Percentiles rank a stretch among this genome's conserved stretches.
These are phyloP conservation scores for Vandiemenella viatica DNA, from an alignment of 2,888 invertebrate genomes.

Conservation along the genomic window DNA sequence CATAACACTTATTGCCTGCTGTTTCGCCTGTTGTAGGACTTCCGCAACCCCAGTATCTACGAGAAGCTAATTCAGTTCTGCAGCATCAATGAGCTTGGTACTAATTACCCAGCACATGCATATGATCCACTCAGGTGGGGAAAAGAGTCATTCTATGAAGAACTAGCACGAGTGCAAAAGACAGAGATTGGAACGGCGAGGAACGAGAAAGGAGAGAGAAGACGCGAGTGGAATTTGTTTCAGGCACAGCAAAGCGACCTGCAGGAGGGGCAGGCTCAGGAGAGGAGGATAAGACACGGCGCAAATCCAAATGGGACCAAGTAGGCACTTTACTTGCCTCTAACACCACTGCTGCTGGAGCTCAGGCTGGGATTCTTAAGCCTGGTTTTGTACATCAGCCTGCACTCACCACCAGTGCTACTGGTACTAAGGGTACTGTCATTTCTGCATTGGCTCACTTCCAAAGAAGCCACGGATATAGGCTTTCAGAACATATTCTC, in stretches of 20 bases:
- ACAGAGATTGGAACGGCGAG: conserved; percentile 79
- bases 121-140: conserved; percentile 89
- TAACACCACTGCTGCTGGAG: conserved; percentile 13
- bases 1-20: no score
- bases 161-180: conserved; percentile 77
- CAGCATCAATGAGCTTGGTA: conserved; percentile 88
- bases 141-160: conserved; percentile 85
- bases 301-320: conserved; percentile 89
- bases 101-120: conserved; percentile 86
- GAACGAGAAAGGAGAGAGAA: conserved; percentile 80
- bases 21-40: no score
- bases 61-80: conserved; percentile 91
- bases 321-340: conserved; percentile 29
- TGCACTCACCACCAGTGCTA: conserved; percentile 62
- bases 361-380: conserved; percentile 39
- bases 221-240: conserved; percentile 69
- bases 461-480: conserved; percentile 58
- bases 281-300: conserved; percentile 62
- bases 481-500: conserved; percentile 18
- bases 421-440: conserved; percentile 81
- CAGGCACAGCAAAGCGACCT: conserved; percentile 44
- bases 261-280: conserved; percentile 17
- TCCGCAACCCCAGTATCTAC: conserved; percentile 94
- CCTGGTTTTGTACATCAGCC: conserved; percentile 52
- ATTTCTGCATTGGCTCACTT: conserved; percentile 82